These are phyloP conservation scores for Colistium nudipinnis DNA, from an alignment of 2,113 vertebrate genomes.

Conservation along the genomic window DNA sequence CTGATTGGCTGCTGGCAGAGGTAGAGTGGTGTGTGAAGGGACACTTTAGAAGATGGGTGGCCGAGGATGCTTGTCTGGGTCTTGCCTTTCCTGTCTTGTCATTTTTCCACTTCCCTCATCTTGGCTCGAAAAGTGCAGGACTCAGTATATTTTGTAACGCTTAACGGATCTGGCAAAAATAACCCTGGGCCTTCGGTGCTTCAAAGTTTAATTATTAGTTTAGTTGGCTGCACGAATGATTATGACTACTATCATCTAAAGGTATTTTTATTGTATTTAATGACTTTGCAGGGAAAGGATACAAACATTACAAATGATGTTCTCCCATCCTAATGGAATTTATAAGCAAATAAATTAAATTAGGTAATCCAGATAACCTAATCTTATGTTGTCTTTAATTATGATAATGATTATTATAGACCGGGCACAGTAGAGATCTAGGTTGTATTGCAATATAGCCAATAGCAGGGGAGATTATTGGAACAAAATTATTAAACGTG, in stretches of 20 bases:
- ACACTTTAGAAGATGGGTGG: conserved; percentile 13
- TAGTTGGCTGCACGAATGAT: not conserved
- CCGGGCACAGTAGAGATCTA: not conserved
- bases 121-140: not conserved
- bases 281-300: not conserved
- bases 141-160: not conserved
- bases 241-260: not conserved
- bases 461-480: not conserved
- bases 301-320: conserved; percentile 1
- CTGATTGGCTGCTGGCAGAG: conserved; percentile 40
- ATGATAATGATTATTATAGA: not conserved
- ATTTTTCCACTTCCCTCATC: conserved; percentile 5
- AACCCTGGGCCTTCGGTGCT: not conserved
- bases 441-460: not conserved
- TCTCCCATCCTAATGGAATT: not conserved
- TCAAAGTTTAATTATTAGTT: not conserved
- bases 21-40: conserved; percentile 22
- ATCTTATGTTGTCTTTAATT: not conserved
- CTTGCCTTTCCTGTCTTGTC: not conserved
- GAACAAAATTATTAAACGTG: too few species aligned
- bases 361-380: not conserved
- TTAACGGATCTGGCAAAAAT: not conserved
- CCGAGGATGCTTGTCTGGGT: not conserved
- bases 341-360: conserved; percentile 4
- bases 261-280: not conserved